These are phyloP conservation scores for Sparidentex hasta DNA, from an alignment of 2,797 vertebrate genomes.

Conservation along the genomic window DNA sequence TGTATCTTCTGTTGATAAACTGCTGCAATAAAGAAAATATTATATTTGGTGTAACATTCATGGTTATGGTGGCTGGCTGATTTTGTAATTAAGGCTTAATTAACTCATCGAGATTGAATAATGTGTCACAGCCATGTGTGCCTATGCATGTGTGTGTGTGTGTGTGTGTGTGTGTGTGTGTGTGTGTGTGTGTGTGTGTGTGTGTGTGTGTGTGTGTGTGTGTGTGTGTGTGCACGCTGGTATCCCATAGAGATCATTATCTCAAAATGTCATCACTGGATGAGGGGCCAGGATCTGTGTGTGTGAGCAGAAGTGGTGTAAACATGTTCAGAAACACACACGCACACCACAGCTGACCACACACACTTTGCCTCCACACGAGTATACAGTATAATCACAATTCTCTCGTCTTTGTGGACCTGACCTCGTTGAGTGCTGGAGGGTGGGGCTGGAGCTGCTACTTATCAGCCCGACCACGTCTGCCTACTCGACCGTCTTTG, in stretches of 20 bases:
- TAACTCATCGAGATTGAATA: slow-evolving; percentile 51
- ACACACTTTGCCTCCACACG: slow-evolving; percentile 31
- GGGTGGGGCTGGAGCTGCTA: slow-evolving; percentile 16
- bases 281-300: slow-evolving; percentile 4
- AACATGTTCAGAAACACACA: not conserved
- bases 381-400: slow-evolving; percentile 40
- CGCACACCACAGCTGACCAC: slow-evolving; percentile 33
- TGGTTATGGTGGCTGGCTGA: slow-evolving; percentile 35
- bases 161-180: slow-evolving; percentile 19
- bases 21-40: slow-evolving; percentile 58
- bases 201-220: not conserved
- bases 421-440: slow-evolving; percentile 28
- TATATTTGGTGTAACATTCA: slow-evolving; percentile 48
- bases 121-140: slow-evolving; percentile 32
- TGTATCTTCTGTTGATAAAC: slow-evolving; percentile 27
- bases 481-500: slow-evolving; percentile 49
- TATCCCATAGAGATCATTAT: slow-evolving; percentile 39
- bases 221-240: not conserved
- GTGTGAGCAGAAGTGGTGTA: not conserved
- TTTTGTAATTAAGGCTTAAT: slow-evolving; percentile 68
- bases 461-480: slow-evolving; percentile 66
- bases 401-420: slow-evolving; percentile 31
- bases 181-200: not conserved
- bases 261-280: slow-evolving; percentile 35
- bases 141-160: not conserved